Conservation (phyloP, 2,888 invertebrate species). For the Ochropleura leucogaster region DNA sequence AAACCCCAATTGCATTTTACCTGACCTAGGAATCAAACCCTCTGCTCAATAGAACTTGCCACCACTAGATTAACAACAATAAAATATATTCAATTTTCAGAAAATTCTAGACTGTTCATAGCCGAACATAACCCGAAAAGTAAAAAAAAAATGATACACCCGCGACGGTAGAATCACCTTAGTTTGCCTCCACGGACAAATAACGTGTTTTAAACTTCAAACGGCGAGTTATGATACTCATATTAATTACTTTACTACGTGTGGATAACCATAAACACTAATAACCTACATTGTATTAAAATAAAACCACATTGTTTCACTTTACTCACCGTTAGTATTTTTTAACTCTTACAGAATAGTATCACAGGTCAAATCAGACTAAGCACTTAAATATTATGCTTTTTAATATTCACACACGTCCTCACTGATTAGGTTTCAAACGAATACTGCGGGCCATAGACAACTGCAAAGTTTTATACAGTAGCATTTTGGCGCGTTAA, state of each 20-base stretch:
- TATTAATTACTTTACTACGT: constrained; percentile 2
- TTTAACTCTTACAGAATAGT: constrained; percentile 63
- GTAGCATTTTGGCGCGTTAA: constrained; percentile 52
- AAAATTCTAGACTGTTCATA: constrained; percentile 12
- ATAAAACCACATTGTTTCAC: constrained; percentile 25
- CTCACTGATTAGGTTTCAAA: constrained; percentile 26
- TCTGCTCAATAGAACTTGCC: background rate
- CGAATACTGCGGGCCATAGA: constrained; percentile 54
- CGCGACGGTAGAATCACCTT: constrained; percentile 37
- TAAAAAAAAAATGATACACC: constrained; percentile 18
- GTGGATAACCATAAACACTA: constrained; percentile 20
- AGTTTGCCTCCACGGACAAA: constrained; percentile 34
- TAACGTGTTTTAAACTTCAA: constrained; percentile 40
- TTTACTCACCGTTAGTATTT: constrained; percentile 61
- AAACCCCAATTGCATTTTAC: background rate
- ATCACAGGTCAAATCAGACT: constrained; percentile 66
- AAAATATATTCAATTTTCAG: background rate
- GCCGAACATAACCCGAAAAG: background rate
- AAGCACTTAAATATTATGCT: constrained; percentile 35
- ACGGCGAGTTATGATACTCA: constrained; percentile 17
- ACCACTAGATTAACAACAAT: background rate
- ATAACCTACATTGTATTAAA: constrained; percentile 13
- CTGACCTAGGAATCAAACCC: background rate
- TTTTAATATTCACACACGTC: constrained; percentile 47
- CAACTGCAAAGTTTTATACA: constrained; percentile 38